These are phyloP conservation scores for Trachymyrmex septentrionalis DNA, from an alignment of 1,140 invertebrate genomes.

Conservation along the genomic window DNA sequence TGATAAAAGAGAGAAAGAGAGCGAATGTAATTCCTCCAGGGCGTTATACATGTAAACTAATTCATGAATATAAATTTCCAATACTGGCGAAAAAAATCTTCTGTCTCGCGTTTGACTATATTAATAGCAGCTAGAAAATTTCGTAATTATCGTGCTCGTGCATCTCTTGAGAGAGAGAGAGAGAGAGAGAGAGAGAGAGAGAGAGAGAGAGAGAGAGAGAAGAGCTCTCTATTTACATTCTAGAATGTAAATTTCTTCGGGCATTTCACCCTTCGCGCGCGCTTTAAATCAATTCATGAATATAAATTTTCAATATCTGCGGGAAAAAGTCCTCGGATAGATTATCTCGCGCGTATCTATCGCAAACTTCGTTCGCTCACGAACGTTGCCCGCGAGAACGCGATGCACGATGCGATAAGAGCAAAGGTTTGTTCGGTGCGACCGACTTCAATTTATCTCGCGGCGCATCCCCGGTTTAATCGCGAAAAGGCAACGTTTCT, in stretches of 20 bases:
- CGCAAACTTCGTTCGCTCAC: neutral
- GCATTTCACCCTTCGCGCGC: neutral
- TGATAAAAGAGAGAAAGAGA: too few relatives aligned
- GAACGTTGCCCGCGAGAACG: too few relatives aligned
- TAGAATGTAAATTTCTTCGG: conserved; percentile 14
- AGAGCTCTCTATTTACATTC: too few relatives aligned
- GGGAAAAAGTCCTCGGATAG: neutral
- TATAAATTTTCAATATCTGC: conserved; percentile 19
- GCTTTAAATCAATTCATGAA: conserved; percentile 7
- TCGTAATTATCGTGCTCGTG: conserved; percentile 41
- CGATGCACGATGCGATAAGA: neutral
- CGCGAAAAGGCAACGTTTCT: conserved; percentile 8
- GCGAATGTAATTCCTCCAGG: too few relatives aligned
- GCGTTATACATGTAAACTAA: too few relatives aligned
- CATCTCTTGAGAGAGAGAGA: neutral
- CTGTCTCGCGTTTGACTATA: neutral
- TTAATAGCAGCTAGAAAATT: conserved; percentile 38
- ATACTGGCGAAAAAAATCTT: too few relatives aligned
- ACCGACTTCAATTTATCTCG: conserved; percentile 39
- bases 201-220: too few relatives aligned
- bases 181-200: too few relatives aligned
- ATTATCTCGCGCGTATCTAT: neutral
- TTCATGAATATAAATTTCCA: too few relatives aligned
- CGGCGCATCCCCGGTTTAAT: conserved; percentile 1
- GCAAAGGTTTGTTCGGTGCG: neutral